These are phyloP conservation scores for Solea senegalensis DNA, from an alignment of 2,113 vertebrate genomes.

Conservation along the genomic window DNA sequence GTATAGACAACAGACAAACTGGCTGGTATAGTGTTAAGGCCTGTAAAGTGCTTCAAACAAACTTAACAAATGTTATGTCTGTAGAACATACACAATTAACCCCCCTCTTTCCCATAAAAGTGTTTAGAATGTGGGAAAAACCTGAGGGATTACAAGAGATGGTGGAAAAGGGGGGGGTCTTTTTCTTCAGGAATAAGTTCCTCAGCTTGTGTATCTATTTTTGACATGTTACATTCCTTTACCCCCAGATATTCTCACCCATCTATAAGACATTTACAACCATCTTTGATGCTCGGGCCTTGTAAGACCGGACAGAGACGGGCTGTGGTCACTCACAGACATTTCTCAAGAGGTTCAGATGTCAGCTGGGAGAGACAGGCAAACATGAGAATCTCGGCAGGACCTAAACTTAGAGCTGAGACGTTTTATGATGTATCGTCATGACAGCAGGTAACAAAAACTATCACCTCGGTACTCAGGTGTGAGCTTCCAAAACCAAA, in stretches of 20 bases:
- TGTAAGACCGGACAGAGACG: slow-evolving; percentile 69
- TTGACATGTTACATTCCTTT: slow-evolving; percentile 85
- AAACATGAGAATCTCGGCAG: slow-evolving; percentile 78
- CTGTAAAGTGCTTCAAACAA: slow-evolving; percentile 48
- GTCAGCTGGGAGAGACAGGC: slow-evolving; percentile 77
- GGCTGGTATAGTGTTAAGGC: slow-evolving; percentile 14
- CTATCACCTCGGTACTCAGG: slow-evolving; percentile 64
- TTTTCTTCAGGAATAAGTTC: slow-evolving; percentile 69
- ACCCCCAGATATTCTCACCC: slow-evolving; percentile 81
- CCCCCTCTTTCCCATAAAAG: slow-evolving; percentile 46
- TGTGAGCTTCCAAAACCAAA: slow-evolving; percentile 57
- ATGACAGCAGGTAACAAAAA: slow-evolving; percentile 74
- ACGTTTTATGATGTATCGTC: slow-evolving; percentile 70
- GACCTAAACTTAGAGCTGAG: slow-evolving; percentile 73
- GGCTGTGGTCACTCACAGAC: slow-evolving; percentile 75
- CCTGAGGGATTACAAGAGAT: slow-evolving; percentile 25
- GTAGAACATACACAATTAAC: slow-evolving; percentile 60
- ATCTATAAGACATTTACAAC: slow-evolving; percentile 84
- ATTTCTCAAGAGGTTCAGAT: slow-evolving; percentile 84
- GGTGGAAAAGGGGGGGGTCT: not conserved
- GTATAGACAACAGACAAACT: not conserved
- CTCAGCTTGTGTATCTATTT: slow-evolving; percentile 76
- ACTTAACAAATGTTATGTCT: slow-evolving; percentile 42
- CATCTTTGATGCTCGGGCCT: slow-evolving; percentile 82
- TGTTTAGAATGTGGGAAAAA: slow-evolving; percentile 65